Percentiles rank a stretch among this genome's conserved stretches.
Evolutionary conservation across 37 sponge, comb jelly and placozoan species (phyloP).

Genomic region (Spongia lamella): DNA sequence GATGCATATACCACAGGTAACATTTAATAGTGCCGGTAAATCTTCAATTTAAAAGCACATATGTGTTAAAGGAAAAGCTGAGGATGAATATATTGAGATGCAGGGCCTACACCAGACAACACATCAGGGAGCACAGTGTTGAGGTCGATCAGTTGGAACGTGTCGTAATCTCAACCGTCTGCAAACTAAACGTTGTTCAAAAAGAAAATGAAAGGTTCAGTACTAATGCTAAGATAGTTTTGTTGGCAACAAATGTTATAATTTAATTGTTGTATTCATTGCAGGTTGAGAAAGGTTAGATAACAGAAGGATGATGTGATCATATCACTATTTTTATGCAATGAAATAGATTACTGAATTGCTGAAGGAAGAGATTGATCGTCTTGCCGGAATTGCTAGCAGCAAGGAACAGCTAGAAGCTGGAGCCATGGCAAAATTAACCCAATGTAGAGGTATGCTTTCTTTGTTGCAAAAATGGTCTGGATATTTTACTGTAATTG

Average conservation of each 20-base stretch:
- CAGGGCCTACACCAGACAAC: constrained; percentile 44
- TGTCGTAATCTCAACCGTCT: constrained; percentile 14
- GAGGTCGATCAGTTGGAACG: constrained; percentile 53
- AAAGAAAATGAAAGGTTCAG: constrained; percentile 53
- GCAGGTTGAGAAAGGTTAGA: constrained; percentile 30
- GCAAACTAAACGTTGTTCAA: constrained; percentile 24
- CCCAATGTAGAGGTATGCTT: constrained; percentile 18
- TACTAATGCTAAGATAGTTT: too few species aligned
- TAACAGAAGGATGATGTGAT: not conserved
- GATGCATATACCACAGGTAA: constrained; percentile 54
- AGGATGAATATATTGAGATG: constrained; percentile 52
- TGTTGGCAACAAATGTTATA: too few species aligned
- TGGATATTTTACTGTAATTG: too few species aligned
- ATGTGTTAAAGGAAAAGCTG: constrained; percentile 46
- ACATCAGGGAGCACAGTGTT: constrained; percentile 10
- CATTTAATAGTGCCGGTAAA: too few species aligned
- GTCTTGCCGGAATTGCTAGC: not conserved
- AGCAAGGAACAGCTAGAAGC: constrained; percentile 3
- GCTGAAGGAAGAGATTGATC: constrained; percentile 18
- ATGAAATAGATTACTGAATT: constrained; percentile 7
- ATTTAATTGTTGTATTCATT: too few species aligned
- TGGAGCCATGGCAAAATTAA: not conserved
- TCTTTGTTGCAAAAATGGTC: too few species aligned
- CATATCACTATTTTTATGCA: not conserved
- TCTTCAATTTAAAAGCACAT: too few species aligned